phyloP scores from a whole-genome alignment of 2,113 vertebrate species.

The Phocoena sinus region DNA sequence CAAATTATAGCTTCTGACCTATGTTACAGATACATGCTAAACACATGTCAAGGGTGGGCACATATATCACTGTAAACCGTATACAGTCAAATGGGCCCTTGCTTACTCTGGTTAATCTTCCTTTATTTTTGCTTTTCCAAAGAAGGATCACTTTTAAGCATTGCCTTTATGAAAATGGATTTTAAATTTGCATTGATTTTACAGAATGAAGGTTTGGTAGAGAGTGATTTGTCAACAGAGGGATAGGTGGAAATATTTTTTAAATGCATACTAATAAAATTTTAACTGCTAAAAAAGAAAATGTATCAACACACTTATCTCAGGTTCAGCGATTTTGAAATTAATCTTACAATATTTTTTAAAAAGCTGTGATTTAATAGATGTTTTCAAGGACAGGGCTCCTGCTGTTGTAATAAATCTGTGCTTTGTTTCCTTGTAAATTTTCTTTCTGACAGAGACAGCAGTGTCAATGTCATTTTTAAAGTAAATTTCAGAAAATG shows the following conservation, averaged over 20 bases:
- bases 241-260: background rate
- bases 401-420: background rate
- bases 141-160: background rate
- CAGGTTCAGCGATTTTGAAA: background rate
- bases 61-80: background rate
- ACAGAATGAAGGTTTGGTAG: background rate
- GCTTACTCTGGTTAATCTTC: background rate
- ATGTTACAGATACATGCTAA: background rate
- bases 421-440: constrained; percentile 13
- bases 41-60: background rate
- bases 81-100: background rate
- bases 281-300: background rate
- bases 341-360: background rate
- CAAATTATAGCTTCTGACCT: background rate
- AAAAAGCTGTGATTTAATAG: constrained; percentile 3
- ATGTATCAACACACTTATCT: background rate
- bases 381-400: background rate
- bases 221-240: background rate
- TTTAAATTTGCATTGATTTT: background rate
- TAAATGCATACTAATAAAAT: background rate
- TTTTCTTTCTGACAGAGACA: constrained; percentile 31
- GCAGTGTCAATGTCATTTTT: background rate
- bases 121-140: background rate
- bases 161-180: background rate
- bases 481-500: constrained; percentile 37